These are phyloP conservation scores for Metalampra italica DNA, from an alignment of 2,888 invertebrate species.

Conservation along the genomic window DNA sequence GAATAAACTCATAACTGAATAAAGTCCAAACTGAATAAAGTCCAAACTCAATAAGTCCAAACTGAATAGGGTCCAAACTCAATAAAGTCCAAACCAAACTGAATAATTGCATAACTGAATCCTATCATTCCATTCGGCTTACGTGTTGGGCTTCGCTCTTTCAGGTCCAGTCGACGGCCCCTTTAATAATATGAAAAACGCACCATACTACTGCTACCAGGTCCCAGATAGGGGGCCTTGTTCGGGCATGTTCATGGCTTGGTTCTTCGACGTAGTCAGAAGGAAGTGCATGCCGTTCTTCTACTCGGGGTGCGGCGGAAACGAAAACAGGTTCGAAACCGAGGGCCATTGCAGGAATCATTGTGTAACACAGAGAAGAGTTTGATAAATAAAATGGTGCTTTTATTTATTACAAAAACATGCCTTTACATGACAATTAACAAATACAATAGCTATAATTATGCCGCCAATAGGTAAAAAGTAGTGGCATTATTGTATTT, in stretches of 20 bases:
- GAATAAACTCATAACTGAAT: too few species aligned
- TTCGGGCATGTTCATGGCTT: conserved; percentile 36
- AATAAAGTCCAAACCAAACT: too few species aligned
- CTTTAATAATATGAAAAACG: conserved; percentile 51
- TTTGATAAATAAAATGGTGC: conserved; percentile 20
- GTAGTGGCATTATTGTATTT: too few species aligned
- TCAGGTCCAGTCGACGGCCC: conserved; percentile 57
- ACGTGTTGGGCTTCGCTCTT: conserved; percentile 23
- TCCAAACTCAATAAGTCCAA: neutral
- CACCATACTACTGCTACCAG: conserved; percentile 67
- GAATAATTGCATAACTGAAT: neutral
- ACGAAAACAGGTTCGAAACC: conserved; percentile 54
- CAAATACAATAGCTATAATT: too few species aligned
- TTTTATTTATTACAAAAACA: neutral
- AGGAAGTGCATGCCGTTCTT: conserved; percentile 60
- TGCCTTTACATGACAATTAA: too few species aligned
- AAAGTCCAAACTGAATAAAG: too few species aligned
- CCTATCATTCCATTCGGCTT: neutral
- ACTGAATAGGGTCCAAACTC: too few species aligned
- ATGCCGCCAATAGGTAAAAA: too few species aligned
- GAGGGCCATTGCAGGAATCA: conserved; percentile 39
- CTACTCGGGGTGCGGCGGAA: conserved; percentile 69
- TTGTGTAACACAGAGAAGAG: conserved; percentile 37
- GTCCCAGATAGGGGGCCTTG: conserved; percentile 58
- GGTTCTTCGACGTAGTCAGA: conserved; percentile 60